These are phyloP conservation scores for Neodiprion virginianus DNA, from an alignment of 1,140 invertebrate genomes.

Conservation along the genomic window DNA sequence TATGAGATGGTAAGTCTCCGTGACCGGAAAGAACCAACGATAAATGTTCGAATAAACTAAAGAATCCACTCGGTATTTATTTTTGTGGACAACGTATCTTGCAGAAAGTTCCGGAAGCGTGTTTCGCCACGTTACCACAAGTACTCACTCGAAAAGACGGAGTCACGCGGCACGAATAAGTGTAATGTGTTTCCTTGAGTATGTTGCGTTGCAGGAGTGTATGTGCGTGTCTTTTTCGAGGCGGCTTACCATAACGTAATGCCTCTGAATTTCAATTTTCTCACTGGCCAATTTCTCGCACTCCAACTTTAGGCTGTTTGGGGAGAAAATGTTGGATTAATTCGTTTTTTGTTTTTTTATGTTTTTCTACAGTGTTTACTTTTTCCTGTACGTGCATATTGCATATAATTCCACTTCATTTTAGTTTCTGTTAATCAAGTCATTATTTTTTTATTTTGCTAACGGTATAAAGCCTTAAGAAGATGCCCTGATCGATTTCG, in stretches of 20 bases:
- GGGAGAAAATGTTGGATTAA: conserved; percentile 50
- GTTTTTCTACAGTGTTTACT: too few species aligned
- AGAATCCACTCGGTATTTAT: too few species aligned
- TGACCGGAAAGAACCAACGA: too few species aligned
- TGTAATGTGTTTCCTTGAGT: too few species aligned
- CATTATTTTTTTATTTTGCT: conserved; percentile 10
- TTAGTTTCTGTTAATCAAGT: conserved; percentile 17
- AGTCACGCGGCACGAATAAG: conserved; percentile 16
- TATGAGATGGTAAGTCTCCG: too few species aligned
- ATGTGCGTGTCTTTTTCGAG: conserved; percentile 26
- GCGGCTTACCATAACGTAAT: conserved; percentile 95
- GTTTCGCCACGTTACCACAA: too few species aligned
- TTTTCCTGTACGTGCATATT: too few species aligned
- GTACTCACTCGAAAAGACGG: conserved; percentile 13
- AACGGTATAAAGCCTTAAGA: neutral
- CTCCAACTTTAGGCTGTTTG: conserved; percentile 84
- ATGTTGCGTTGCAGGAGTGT: neutral
- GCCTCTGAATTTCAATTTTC: conserved; percentile 98
- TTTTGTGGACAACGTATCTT: too few species aligned
- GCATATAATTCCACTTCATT: too few species aligned
- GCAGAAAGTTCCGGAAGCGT: too few species aligned
- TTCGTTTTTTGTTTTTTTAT: conserved; percentile 21
- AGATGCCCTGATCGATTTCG: too few species aligned
- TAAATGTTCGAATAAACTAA: too few species aligned
- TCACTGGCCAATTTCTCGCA: conserved; percentile 96